Evolutionary conservation across 1,140 invertebrate genomes (phyloP).

Genomic region (Anastrepha ludens): DNA sequence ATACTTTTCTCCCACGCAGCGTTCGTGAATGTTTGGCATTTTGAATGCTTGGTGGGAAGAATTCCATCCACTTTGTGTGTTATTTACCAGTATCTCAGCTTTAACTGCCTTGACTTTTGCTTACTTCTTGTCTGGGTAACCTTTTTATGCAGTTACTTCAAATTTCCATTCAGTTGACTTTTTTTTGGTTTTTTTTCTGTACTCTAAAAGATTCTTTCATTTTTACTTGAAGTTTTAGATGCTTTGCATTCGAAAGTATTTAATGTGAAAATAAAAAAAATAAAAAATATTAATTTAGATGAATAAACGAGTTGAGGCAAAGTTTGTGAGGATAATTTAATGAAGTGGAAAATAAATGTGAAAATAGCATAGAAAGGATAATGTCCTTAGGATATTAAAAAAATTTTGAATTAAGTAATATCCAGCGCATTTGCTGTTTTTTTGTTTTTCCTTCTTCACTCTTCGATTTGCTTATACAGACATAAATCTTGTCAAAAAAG

Average conservation of each 20-base stretch:
- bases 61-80: background rate
- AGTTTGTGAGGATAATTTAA: background rate
- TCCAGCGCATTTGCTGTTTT: too few species aligned
- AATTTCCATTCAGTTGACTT: background rate
- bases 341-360: constrained; percentile 4
- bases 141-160: constrained; percentile 6
- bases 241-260: too few species aligned
- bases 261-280: too few species aligned
- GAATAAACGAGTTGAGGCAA: background rate
- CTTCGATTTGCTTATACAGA: too few species aligned
- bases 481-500: too few species aligned
- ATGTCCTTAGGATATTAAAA: too few species aligned
- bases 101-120: background rate
- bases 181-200: background rate
- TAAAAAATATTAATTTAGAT: background rate
- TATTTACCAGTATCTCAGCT: background rate
- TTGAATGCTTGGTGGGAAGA: background rate
- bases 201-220: background rate
- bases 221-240: background rate
- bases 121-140: background rate
- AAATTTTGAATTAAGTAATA: too few species aligned
- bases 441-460: too few species aligned
- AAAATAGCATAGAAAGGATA: background rate
- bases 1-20: background rate
- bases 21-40: background rate